phyloP scores from a whole-genome alignment of 1,140 invertebrate genomes.

The Thaumatotibia leucotreta region DNA sequence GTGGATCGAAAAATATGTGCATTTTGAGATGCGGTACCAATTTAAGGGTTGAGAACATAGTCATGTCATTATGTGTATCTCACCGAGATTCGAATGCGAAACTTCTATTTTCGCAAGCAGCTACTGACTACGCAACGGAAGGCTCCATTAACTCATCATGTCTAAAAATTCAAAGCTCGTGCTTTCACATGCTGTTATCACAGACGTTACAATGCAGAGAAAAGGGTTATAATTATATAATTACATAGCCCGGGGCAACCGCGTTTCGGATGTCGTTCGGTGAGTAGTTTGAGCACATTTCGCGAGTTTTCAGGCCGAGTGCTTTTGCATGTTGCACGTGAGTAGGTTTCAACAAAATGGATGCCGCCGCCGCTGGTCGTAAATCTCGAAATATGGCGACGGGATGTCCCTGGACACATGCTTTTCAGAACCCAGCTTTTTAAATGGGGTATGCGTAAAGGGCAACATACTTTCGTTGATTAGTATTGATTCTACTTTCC shows the following conservation, averaged over 20 bases:
- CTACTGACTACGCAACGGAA: background rate
- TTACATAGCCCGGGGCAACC: conserved; percentile 28
- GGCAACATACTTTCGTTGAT: background rate
- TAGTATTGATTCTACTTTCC: background rate
- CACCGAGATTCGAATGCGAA: too few species aligned
- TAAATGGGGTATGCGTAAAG: background rate
- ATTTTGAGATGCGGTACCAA: too few species aligned
- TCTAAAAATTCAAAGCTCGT: background rate
- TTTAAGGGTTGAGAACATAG: too few species aligned
- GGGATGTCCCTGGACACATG: conserved; percentile 37
- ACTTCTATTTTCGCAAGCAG: background rate
- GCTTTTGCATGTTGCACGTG: conserved; percentile 63
- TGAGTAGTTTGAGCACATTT: conserved; percentile 44
- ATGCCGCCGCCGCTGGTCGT: conserved; percentile 44
- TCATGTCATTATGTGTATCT: too few species aligned
- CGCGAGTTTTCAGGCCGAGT: conserved; percentile 52
- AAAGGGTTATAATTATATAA: conserved; percentile 36
- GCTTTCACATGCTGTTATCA: background rate
- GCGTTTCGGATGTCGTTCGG: conserved; percentile 29
- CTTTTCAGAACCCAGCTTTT: background rate
- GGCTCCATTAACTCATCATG: too few species aligned
- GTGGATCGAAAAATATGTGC: too few species aligned
- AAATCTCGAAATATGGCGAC: conserved; percentile 52
- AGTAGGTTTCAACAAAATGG: conserved; percentile 60
- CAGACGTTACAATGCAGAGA: background rate